Conservation (phyloP, 2,113 vertebrate species). For the Perca flavescens region DNA sequence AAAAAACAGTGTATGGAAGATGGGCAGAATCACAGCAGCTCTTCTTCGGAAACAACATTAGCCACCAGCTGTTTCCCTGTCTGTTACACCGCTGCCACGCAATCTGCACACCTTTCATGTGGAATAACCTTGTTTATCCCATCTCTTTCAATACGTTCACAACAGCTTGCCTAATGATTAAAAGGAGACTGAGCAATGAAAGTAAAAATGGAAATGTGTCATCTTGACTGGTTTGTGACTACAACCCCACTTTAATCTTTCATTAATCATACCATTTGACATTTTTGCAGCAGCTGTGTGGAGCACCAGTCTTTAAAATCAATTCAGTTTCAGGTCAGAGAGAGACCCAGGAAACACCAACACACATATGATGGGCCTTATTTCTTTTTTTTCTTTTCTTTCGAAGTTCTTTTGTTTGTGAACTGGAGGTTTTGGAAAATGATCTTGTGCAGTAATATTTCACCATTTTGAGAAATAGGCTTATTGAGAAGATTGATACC, state of each 20-base stretch:
- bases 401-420: conserved; percentile 11
- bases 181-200: conserved; percentile 40
- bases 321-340: conserved; percentile 9
- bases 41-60: conserved; percentile 57
- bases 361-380: not conserved
- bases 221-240: conserved; percentile 33
- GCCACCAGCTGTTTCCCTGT: conserved; percentile 66
- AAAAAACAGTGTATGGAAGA: conserved; percentile 18
- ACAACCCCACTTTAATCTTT: conserved; percentile 29
- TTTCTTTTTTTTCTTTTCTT: conserved; percentile 6
- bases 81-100: conserved; percentile 35
- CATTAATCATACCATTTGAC: conserved; percentile 26
- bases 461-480: not conserved
- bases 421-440: conserved; percentile 12
- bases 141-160: conserved; percentile 31
- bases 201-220: conserved; percentile 38
- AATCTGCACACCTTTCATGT: conserved; percentile 59
- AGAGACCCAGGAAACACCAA: conserved; percentile 1
- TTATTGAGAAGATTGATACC: not conserved
- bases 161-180: conserved; percentile 54
- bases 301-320: conserved; percentile 11
- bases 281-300: conserved; percentile 12
- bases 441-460: not conserved
- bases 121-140: conserved; percentile 59
- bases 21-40: conserved; percentile 39